These are phyloP conservation scores for Cydia strobilella DNA, from an alignment of 1,140 invertebrate species.

Conservation along the genomic window DNA sequence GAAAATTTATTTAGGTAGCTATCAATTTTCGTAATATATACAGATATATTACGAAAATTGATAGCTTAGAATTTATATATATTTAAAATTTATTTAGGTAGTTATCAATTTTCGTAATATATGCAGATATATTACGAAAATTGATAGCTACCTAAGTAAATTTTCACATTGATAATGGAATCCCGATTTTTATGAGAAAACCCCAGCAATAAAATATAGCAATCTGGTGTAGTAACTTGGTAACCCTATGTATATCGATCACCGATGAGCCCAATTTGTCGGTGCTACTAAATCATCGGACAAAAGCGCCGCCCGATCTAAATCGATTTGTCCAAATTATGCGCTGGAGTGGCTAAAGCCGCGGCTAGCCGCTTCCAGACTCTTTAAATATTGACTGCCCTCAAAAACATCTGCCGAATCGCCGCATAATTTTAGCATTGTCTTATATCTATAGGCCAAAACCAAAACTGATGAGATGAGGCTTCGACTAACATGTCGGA, in stretches of 20 bases:
- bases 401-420: conserved; percentile 32
- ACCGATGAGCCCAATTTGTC: conserved; percentile 62
- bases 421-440: background rate
- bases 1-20: too few species aligned
- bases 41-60: too few species aligned
- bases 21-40: too few species aligned
- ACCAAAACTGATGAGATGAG: conserved; percentile 19
- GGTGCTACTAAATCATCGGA: conserved; percentile 72
- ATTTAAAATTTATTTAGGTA: too few species aligned
- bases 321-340: conserved; percentile 77
- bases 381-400: conserved; percentile 56
- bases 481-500: background rate
- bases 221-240: conserved; percentile 9
- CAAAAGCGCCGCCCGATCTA: conserved; percentile 73
- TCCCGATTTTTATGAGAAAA: too few species aligned
- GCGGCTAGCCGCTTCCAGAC: conserved; percentile 37
- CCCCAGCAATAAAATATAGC: too few species aligned
- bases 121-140: too few species aligned
- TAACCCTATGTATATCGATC: conserved; percentile 53
- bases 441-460: conserved; percentile 10
- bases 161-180: too few species aligned
- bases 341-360: conserved; percentile 35
- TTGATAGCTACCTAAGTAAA: too few species aligned
- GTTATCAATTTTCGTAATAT: too few species aligned
- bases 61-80: too few species aligned